Evolutionary conservation across 2,888 invertebrate genomes (phyloP).

Genomic region (Eupithecia pulchellata): DNA sequence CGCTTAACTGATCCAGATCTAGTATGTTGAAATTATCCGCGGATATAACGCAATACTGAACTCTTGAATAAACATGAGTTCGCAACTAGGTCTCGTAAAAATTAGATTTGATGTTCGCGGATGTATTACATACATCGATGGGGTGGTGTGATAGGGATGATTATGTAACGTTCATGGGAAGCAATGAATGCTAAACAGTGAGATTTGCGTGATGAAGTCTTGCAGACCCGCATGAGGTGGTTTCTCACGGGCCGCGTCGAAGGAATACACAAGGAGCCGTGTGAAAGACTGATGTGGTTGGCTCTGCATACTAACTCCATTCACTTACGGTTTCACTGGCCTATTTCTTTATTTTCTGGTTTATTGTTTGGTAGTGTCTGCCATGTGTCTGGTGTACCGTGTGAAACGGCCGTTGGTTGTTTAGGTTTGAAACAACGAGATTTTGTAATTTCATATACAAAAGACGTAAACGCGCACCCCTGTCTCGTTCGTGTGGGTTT

Average conservation of each 20-base stretch:
- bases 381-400: constrained; percentile 39
- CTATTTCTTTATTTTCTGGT: constrained; percentile 59
- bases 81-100: constrained; percentile 29
- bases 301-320: constrained; percentile 71
- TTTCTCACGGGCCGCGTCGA: constrained; percentile 69
- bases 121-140: constrained; percentile 20
- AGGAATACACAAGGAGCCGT: constrained; percentile 74
- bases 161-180: constrained; percentile 21
- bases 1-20: constrained; percentile 46
- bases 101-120: constrained; percentile 25
- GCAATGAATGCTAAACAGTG: constrained; percentile 34
- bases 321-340: constrained; percentile 77
- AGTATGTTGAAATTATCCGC: constrained; percentile 36
- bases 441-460: constrained; percentile 39
- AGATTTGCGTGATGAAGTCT: constrained; percentile 40
- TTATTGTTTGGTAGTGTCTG: constrained; percentile 47
- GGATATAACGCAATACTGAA: constrained; percentile 36
- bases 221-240: constrained; percentile 58
- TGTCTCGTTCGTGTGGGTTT: background rate
- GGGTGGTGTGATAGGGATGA: constrained; percentile 6
- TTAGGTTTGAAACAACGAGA: constrained; percentile 28
- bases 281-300: constrained; percentile 75
- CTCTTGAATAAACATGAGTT: constrained; percentile 32
- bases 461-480: constrained; percentile 57
- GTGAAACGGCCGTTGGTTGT: constrained; percentile 40